Evolutionary conservation across 2,888 invertebrate species (phyloP), one percentile per base, ranked within the genome.

Genomic region (Hydropsyche betteni): DNA sequence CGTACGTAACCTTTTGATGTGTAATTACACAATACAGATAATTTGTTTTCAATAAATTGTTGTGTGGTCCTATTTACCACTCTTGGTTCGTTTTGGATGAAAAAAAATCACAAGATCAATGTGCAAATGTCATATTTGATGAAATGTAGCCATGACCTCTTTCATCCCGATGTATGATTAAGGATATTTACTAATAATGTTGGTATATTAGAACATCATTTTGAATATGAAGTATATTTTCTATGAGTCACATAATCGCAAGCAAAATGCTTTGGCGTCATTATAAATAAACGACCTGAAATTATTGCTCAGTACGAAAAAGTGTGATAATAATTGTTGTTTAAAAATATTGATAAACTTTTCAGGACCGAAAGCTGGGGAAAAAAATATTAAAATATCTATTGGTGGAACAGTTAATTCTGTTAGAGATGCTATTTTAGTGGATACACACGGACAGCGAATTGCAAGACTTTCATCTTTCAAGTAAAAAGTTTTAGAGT

Each of bases 371-470:
- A 51, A 53, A 53, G n/a, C 69, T 10, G 69, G 55, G 4, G 36
- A 4, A 0, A 74, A 69, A 52, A 69, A 55, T 69, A 81, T 86
- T 36, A 84, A 84, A 55, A 81, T 88, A 8, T 79, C 85, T 0
- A 84, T 87, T 2, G 82, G 82, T 0, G 88, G 88, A 0, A 85
- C 86, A 0, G 85, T 87, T 0, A 84, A 86, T 0, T 87, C 86
- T 76, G 84, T 88, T 0, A 81, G 86, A 2, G 87, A 87, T 58
- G 84, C 87, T 0, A 81, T 83, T 0, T 79, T 88, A 0, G 82
- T 87, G 0, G 87, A 87, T 75, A 86, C 86, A 53, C 84, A 85
- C 16, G 87, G 87, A 0, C 81, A 81, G 0, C 86, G 87, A 69
- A 76, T 87, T 5, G 83, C 85, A 0, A 86, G 85, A 76, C 80